phyloP scores from a whole-genome alignment of 1,140 invertebrate genomes.

The Musca domestica region DNA sequence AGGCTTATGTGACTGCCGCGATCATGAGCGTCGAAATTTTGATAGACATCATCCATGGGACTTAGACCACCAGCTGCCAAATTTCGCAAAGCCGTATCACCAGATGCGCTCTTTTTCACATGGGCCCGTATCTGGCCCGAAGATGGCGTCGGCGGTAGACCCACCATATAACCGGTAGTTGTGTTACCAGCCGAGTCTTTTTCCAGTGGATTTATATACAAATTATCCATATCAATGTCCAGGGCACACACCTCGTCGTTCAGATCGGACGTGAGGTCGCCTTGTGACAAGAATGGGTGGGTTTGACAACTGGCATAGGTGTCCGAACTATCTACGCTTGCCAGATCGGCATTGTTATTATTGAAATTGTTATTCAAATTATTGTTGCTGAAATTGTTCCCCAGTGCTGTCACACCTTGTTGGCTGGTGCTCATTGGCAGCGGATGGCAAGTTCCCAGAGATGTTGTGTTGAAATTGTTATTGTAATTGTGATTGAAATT shows the following conservation, averaged over 20 bases:
- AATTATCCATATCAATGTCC: slow-evolving; percentile 68
- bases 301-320: slow-evolving; percentile 95
- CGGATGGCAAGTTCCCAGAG: slow-evolving; percentile 30
- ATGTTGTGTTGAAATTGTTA: slow-evolving; percentile 56
- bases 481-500: slow-evolving; percentile 55
- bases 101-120: slow-evolving; percentile 76
- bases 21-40: slow-evolving; percentile 58
- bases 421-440: slow-evolving; percentile 28
- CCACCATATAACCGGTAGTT: slow-evolving; percentile 46
- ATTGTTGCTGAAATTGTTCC: slow-evolving; percentile 38
- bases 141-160: slow-evolving; percentile 39
- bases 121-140: slow-evolving; percentile 40
- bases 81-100: slow-evolving; percentile 65
- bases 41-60: slow-evolving; percentile 58
- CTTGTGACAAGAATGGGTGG: slow-evolving; percentile 85
- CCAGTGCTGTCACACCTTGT: slow-evolving; percentile 33
- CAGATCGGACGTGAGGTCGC: slow-evolving; percentile 72
- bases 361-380: slow-evolving; percentile 44
- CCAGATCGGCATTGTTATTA: slow-evolving; percentile 64
- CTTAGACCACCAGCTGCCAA: slow-evolving; percentile 50
- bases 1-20: slow-evolving; percentile 63
- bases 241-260: slow-evolving; percentile 55
- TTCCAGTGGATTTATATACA: slow-evolving; percentile 90
- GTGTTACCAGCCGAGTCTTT: slow-evolving; percentile 50
- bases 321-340: slow-evolving; percentile 81